Conservation (phyloP, 2,888 invertebrate species). For the Vesta saturnalis region DNA sequence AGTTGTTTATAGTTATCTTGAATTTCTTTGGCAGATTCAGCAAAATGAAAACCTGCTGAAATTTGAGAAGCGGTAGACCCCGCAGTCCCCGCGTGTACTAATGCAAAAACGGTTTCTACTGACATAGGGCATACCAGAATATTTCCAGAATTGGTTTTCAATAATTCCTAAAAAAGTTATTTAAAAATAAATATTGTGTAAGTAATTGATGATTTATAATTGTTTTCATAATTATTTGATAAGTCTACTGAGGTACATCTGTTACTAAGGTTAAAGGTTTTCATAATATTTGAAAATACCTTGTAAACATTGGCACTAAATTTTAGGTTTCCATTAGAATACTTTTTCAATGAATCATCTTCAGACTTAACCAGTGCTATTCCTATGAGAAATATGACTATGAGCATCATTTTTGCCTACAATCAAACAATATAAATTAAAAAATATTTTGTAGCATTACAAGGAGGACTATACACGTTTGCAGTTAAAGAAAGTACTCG, state of each 20-base stretch:
- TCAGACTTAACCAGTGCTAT: too few relatives aligned
- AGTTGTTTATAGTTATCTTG: slow-evolving; percentile 24
- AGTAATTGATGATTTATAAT: neutral
- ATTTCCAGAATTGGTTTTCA: slow-evolving; percentile 39
- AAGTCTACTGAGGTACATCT: too few relatives aligned
- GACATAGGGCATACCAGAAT: slow-evolving; percentile 56
- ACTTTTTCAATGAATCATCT: too few relatives aligned
- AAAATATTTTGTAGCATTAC: too few relatives aligned
- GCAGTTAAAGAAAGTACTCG: too few relatives aligned
- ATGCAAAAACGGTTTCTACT: slow-evolving; percentile 53
- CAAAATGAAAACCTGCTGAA: slow-evolving; percentile 37
- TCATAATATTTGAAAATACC: too few relatives aligned
- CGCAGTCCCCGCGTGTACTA: slow-evolving; percentile 52
- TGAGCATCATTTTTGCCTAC: too few relatives aligned
- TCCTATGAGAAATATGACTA: too few relatives aligned
- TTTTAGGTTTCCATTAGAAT: too few relatives aligned
- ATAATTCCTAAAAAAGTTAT: neutral
- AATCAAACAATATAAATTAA: too few relatives aligned
- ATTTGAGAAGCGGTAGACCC: slow-evolving; percentile 52
- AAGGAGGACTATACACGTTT: too few relatives aligned
- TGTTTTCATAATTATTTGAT: neutral
- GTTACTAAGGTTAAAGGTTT: too few relatives aligned
- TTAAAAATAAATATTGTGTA: neutral
- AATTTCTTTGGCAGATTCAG: slow-evolving; percentile 27
- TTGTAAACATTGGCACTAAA: neutral